These are phyloP conservation scores for Tiliqua scincoides DNA, from an alignment of 2,113 vertebrate species.

Conservation along the genomic window DNA sequence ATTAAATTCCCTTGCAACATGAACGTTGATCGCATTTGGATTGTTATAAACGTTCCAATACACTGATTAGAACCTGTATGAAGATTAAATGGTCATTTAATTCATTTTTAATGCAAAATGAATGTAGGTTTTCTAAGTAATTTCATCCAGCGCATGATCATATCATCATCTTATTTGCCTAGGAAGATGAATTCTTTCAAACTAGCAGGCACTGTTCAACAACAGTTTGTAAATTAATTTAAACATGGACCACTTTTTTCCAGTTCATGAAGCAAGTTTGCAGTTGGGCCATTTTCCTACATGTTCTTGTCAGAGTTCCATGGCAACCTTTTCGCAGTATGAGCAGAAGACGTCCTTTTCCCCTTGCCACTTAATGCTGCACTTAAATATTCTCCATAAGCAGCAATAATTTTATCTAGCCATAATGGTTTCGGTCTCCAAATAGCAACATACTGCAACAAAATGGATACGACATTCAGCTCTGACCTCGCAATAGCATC, in stretches of 20 bases:
- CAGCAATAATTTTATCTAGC: not conserved
- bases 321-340: not conserved
- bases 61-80: not conserved
- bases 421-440: not conserved
- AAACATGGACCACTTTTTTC: not conserved
- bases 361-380: not conserved
- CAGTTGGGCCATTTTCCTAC: not conserved
- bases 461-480: not conserved
- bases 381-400: constrained; percentile 10
- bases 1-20: not conserved
- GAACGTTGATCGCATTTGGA: not conserved
- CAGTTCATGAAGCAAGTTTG: constrained; percentile 26
- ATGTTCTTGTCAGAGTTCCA: not conserved
- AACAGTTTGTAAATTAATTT: constrained; percentile 24
- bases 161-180: not conserved
- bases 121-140: constrained; percentile 2
- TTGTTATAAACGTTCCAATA: constrained; percentile 26
- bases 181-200: constrained; percentile 16
- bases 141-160: not conserved
- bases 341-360: not conserved
- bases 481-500: not conserved
- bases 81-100: constrained; percentile 22
- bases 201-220: constrained; percentile 19
- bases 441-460: not conserved
- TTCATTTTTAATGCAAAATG: not conserved